phyloP scores from a whole-genome alignment of 2,888 invertebrate genomes.

The Acronicta aceris region DNA sequence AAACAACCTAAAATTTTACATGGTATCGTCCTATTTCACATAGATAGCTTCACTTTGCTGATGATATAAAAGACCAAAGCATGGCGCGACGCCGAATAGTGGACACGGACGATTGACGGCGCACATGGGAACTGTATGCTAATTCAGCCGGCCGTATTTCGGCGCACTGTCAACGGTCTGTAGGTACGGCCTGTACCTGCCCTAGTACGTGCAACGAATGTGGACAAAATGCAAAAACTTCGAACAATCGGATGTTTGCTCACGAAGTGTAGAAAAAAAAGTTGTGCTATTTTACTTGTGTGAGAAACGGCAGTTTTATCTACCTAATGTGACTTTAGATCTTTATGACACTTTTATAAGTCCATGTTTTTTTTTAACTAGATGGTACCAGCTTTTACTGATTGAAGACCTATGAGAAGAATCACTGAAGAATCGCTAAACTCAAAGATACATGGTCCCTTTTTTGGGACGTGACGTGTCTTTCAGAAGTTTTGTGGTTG shows the following conservation, averaged over 20 bases:
- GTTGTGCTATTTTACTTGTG: slow-evolving; percentile 40
- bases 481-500: slow-evolving; percentile 28
- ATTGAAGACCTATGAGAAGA: too few species aligned
- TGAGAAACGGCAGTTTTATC: slow-evolving; percentile 32
- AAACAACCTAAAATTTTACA: too few species aligned
- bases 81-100: slow-evolving; percentile 56
- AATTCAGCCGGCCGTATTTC: slow-evolving; percentile 71
- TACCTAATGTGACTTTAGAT: slow-evolving; percentile 28
- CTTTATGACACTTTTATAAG: background rate
- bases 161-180: slow-evolving; percentile 69
- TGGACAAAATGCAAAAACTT: slow-evolving; percentile 58
- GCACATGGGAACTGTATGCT: slow-evolving; percentile 80
- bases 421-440: too few species aligned
- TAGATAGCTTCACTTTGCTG: slow-evolving; percentile 42
- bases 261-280: slow-evolving; percentile 37
- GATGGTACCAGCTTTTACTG: too few species aligned
- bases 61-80: slow-evolving; percentile 64
- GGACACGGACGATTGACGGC: slow-evolving; percentile 69
- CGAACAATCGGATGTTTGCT: slow-evolving; percentile 53
- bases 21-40: too few species aligned
- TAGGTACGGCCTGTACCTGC: slow-evolving; percentile 48
- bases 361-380: too few species aligned
- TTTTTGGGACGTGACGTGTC: slow-evolving; percentile 13
- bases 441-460: too few species aligned
- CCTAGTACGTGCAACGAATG: slow-evolving; percentile 37